Base-by-base conservation (phyloP, 30 jellyfish, hydroid and myxozoan species). In the Aurelia sp. region DNA sequence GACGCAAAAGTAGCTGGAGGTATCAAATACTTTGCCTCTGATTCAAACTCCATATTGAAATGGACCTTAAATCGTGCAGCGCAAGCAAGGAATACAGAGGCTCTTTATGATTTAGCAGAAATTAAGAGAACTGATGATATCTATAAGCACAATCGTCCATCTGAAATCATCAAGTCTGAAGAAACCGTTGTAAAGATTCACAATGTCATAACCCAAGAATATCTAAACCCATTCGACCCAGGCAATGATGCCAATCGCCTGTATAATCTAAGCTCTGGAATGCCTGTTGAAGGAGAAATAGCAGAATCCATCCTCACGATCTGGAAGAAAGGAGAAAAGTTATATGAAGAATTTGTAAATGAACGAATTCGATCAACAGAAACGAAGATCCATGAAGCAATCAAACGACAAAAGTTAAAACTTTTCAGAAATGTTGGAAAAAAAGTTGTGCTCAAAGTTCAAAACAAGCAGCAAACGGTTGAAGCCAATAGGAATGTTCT, bases 1-100 rank as follows among this genome's bases (percentile, higher is more conserved):
- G 85, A 80, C 31, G 91, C 91, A 20, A 80, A 80, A 80, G 64
- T 50, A 66, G 59, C 91, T 22, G 91, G 91, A 52, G 82, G 82
- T 31, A 80, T 63, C 60, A 63, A 64, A 63, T 30, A 27, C 61
- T 80, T 63, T 80, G 85, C 82, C 24, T 63, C 80, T 80, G 66
- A 77, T 60, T 7, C 64, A 57, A 19, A 58, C 13, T 57, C 79
- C 79, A 63, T 77, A 22, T 67, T 77, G 31, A 57, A 77, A 44
- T 55, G 88, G 88, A 59, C 65, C 35, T 44, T 77, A 33, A 77
- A 77, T 63, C 78, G 79, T 15, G 77, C 88, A 17, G 88, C 63
- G 18, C 78, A 59, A 60, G 88, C 88, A 31, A n/a, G 72, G 16
- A 74, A 74, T 51, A 74, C 85, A 5, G 85, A 74, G 72, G 85